Conservation (phyloP, 2,888 invertebrate genomes). For the Leistus spinibarbis region DNA sequence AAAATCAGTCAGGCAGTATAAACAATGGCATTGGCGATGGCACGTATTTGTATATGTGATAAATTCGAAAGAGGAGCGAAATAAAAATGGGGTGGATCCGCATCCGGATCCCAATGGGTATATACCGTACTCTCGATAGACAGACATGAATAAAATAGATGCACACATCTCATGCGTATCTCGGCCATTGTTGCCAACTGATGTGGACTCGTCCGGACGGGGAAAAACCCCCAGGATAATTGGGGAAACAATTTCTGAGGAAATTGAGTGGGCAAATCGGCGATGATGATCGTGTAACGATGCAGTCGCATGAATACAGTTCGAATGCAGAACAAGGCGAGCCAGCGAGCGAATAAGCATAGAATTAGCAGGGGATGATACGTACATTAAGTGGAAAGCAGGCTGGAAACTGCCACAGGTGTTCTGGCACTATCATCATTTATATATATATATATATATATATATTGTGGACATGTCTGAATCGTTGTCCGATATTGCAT, state of each 20-base stretch:
- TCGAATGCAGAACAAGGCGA: not conserved
- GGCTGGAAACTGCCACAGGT: not conserved
- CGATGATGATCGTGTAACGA: conserved; percentile 9
- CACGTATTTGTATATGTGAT: not conserved
- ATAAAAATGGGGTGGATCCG: not conserved
- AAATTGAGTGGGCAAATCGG: conserved; percentile 9
- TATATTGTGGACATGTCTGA: too few relatives aligned
- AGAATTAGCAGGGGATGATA: conserved; percentile 14
- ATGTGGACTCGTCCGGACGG: not conserved
- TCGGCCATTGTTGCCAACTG: not conserved
- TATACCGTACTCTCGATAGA: not conserved
- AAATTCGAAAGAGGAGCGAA: not conserved
- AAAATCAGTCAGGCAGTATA: not conserved
- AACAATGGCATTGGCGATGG: not conserved
- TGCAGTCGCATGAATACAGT: not conserved
- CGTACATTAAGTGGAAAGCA: conserved; percentile 4
- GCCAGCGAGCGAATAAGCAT: not conserved
- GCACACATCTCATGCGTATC: not conserved
- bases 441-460: too few relatives aligned
- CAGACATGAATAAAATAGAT: not conserved
- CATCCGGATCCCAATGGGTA: not conserved
- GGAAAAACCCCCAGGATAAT: not conserved
- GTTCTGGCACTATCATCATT: not conserved
- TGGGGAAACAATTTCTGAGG: conserved; percentile 12
- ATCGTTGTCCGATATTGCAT: too few relatives aligned